Base-by-base conservation (phyloP, 2,113 vertebrate species). In the Oreotrochilus melanogaster region DNA sequence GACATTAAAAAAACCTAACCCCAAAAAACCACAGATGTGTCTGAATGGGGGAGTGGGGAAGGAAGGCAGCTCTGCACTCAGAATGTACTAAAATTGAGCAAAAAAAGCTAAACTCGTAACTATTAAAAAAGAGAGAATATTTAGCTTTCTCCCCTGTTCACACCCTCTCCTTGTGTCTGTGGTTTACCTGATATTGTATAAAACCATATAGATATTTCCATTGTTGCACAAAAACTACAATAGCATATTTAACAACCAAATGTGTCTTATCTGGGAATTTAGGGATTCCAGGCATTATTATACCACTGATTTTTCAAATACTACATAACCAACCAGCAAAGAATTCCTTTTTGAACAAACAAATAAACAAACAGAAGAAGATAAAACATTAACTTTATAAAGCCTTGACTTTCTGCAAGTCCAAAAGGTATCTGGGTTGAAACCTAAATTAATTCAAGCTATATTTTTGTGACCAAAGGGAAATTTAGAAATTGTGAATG, bases 1-100 rank as follows among this genome's bases (percentile, higher is more conserved):
- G 12, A 51, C 50, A 47, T 19, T 47, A 53, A 57, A 64, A 50
- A 18, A 7, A 16, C 1, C 5, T 4, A 51, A 51, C 22, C 48
- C 23, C 22, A 54, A 22, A 4, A 4, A 22, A 4, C 0, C 18
- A 24, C 6, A 37, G n/a, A 65, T 6, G 17, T 84, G 47, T 30
- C 45, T 30, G 27, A 57, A 66, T 25, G 14, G 10, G 39, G 39
- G 39, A 39, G 39, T 11, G 39, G 39, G 10, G 23, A 62, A 47
- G 21, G 14, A 21, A 85, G 13, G 14, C 22, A 85, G 30, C 11
- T 83, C 27, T 11, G 51, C 2, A 10, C 33, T 14, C n/a, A 30
- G 25, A 50, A 61, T 19, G 7, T 11, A 21, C 45, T 31, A 13
- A 3, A 51, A 39, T 14, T 64, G 11, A 2, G 6, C 35, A 37